Base-by-base conservation (phyloP, 2,888 invertebrate species). In the Diarsia rubi region DNA sequence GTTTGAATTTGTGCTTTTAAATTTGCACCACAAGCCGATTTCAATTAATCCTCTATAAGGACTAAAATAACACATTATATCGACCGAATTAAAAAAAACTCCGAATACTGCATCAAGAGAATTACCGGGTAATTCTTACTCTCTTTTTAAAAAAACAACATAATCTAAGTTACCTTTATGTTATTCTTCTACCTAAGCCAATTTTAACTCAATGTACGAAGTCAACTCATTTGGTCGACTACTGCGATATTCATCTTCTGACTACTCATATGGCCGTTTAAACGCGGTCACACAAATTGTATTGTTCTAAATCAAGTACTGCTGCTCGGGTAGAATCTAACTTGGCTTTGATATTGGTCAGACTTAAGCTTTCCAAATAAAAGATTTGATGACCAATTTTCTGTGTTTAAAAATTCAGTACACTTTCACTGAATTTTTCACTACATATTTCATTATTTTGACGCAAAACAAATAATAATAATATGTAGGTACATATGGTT, bases 21-120 rank as follows among this genome's bases (percentile, higher is more conserved):
- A 64, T 47, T 62, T 42, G 27, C 52, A 49, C 16, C 14, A 42
- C 3, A 24, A 24, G 37, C 24, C 19, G 42, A 60, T 44, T 37
- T 75, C 45, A 16, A 49, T 45, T 21, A 49, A 63, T 67, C 19
- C 9, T 67, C 21, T 27, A n/a, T 24, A 44, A 12, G 6, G n/a
- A 37, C 52, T n/a, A 68, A 70, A 60, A 59, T 57, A 82, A 69
- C 14, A 45, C 54, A 65, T 27, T n/a, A n/a, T 0, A 52, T 52
- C n/a, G 37, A 47, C 21, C 9, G n/a, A n/a, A 54, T 68, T 79
- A 16, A 44, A 79, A 60, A 31, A 21, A 64, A 37, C 11, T 45
- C 12, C 16, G n/a, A n/a, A n/a, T n/a, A n/a, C n/a, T n/a, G 44
- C n/a, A 24, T 52, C 44, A 74, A 6, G 37, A 16, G 49, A 12